Evolutionary conservation across 2,888 invertebrate genomes (phyloP), one percentile per base, ranked within the genome.

Genomic region (Tinea trinotella): DNA sequence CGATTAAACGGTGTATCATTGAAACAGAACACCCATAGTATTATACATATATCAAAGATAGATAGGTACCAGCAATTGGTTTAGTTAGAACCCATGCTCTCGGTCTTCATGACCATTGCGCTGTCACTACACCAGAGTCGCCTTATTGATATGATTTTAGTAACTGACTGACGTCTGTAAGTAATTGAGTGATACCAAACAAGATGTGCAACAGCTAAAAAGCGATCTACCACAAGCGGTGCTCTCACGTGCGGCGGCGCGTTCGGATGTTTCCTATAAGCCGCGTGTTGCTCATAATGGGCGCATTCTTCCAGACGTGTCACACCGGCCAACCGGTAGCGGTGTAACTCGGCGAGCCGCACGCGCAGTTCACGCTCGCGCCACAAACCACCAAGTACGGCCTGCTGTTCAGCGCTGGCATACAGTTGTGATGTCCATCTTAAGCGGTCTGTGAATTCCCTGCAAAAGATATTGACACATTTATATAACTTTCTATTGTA

Each of bases 371-470:
- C 96, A 60, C 93, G 90, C 78, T 97, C 96, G 55, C 94, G 89
- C 78, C 94, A 93, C 54, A 96, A 75, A 58, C 92, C 94, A 3
- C 90, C 90, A 52, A 94, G 86, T 20, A 96, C 90, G 57, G 92
- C 90, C 57, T 93, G 92, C 64, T 96, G 94, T 73, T 97, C 97
- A 55, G 91, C 89, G 20, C 93, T 90, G 1, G 95, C 93, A 70
- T 94, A 93, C 82, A 97, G 97, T 72, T 96, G 96, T 1, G 95
- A 92, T 67, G 95, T 94, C 59, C 93, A 92, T 30, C 94, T 89
- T 76, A 97, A 90, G 35, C 93, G 91, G 60, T 97, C 97, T 40
- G 92, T 89, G 67, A 97, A 91, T 61, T 93, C 93, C 64, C 93
- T 92, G n/a, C n/a, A n/a, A 70, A 1, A 68, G 61, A 54, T 46